A percentile compares a stretch with the other conserved stretches of the same genome.
These are phyloP conservation scores for Strigamia crassipes DNA, from an alignment of 2,888 invertebrate genomes.

Conservation along the genomic window DNA sequence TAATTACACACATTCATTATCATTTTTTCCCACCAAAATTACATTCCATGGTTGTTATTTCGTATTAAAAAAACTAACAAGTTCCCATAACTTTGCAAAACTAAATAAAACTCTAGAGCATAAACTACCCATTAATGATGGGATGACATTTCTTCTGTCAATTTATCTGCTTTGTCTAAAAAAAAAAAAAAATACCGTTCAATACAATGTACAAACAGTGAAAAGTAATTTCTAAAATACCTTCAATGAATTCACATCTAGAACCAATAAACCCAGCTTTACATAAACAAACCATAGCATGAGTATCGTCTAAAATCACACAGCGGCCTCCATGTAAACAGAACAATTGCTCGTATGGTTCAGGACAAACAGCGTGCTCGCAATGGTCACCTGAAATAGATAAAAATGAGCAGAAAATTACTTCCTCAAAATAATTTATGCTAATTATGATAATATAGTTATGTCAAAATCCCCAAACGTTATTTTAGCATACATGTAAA, in stretches of 20 bases:
- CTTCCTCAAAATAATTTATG: too few relatives aligned
- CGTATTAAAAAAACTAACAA: too few relatives aligned
- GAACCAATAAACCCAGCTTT: slow-evolving; percentile 28
- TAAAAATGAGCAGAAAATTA: not conserved
- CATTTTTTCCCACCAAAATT: too few relatives aligned
- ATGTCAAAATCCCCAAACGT: not conserved
- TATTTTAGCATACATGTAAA: not conserved
- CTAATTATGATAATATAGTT: not conserved
- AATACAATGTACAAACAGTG: too few relatives aligned
- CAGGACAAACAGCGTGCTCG: slow-evolving; percentile 29
- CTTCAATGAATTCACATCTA: slow-evolving; percentile 28
- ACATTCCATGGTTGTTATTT: too few relatives aligned
- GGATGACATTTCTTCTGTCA: too few relatives aligned
- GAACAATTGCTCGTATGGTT: not conserved
- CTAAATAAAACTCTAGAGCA: too few relatives aligned
- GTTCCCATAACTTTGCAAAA: too few relatives aligned
- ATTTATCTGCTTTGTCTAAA: not conserved
- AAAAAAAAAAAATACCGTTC: not conserved
- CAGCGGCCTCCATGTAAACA: slow-evolving; percentile 29
- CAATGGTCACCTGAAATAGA: slow-evolving; percentile 13
- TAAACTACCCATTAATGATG: too few relatives aligned
- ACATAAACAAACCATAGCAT: slow-evolving; percentile 39
- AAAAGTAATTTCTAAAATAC: not conserved
- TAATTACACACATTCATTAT: too few relatives aligned
- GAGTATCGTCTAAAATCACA: slow-evolving; percentile 5